Percentiles rank a stretch among this genome's conserved stretches.
Conservation (phyloP, 2,797 vertebrate genomes). For the Meda fulgida region DNA sequence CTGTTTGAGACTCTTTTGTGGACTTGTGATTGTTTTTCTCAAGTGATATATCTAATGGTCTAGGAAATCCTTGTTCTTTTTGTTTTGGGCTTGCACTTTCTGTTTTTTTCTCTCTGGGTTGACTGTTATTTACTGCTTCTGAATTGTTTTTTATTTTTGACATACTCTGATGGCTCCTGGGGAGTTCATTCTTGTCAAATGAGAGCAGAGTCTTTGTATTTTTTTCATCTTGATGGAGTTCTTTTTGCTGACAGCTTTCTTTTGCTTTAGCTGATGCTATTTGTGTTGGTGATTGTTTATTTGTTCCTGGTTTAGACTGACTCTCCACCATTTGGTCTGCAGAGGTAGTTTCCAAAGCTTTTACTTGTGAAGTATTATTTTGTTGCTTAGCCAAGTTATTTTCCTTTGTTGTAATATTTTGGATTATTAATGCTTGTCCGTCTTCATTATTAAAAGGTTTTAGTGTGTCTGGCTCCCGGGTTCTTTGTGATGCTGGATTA, state of each 20-base stretch:
- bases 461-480: neutral
- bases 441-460: neutral
- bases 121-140: conserved; percentile 13
- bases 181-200: conserved; percentile 19
- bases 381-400: conserved; percentile 15
- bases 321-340: conserved; percentile 23
- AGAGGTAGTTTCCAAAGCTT: neutral
- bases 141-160: neutral
- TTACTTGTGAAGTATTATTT: conserved; percentile 2
- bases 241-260: neutral
- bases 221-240: conserved; percentile 1
- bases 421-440: conserved; percentile 1
- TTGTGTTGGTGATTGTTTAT: neutral
- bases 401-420: neutral
- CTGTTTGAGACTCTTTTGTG: conserved; percentile 5
- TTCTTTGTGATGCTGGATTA: neutral
- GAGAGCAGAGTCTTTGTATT: conserved; percentile 13
- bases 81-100: neutral
- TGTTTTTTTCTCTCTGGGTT: conserved; percentile 6
- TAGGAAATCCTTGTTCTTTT: conserved; percentile 20
- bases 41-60: neutral
- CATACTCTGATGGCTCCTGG: neutral
- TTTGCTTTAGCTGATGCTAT: conserved; percentile 1
- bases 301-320: conserved; percentile 16
- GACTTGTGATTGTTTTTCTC: neutral